A percentile compares a stretch with the other conserved stretches of the same genome.
These are phyloP conservation scores for Macroglossus sobrinus DNA, from an alignment of 2,113 vertebrate species.

Conservation along the genomic window DNA sequence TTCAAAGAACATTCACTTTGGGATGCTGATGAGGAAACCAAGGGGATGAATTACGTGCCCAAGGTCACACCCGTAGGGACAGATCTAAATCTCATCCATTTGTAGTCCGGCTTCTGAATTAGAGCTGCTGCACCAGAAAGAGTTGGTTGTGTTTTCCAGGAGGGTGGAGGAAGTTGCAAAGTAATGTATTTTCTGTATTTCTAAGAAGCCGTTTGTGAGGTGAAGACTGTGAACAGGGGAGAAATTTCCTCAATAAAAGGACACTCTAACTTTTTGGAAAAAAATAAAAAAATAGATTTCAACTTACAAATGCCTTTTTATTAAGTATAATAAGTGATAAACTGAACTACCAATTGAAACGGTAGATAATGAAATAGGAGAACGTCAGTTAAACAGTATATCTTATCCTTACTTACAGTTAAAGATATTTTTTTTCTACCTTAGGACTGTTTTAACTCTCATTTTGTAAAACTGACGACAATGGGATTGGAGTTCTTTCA, in stretches of 20 bases:
- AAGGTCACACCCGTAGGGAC: constrained; percentile 48
- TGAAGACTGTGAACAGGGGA: neutral
- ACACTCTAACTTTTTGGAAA: neutral
- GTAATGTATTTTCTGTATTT: neutral
- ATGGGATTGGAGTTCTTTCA: neutral
- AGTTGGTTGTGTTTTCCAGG: neutral
- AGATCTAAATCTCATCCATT: neutral
- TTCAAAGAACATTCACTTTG: neutral
- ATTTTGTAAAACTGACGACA: neutral
- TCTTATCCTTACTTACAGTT: neutral
- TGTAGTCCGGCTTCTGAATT: neutral
- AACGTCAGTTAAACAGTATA: neutral
- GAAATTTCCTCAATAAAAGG: neutral
- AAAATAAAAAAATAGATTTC: neutral
- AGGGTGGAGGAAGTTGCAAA: constrained; percentile 13
- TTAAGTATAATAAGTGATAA: neutral
- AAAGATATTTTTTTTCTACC: neutral
- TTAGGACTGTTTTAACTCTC: neutral
- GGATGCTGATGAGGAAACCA: neutral
- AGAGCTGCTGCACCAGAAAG: neutral
- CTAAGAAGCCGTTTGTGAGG: neutral
- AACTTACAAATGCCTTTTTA: neutral
- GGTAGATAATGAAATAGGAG: neutral
- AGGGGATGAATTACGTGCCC: constrained; percentile 11
- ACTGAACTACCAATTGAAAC: neutral